These are phyloP conservation scores for Minunthozetes semirufus DNA, from an alignment of 2,888 invertebrate genomes.

Conservation along the genomic window DNA sequence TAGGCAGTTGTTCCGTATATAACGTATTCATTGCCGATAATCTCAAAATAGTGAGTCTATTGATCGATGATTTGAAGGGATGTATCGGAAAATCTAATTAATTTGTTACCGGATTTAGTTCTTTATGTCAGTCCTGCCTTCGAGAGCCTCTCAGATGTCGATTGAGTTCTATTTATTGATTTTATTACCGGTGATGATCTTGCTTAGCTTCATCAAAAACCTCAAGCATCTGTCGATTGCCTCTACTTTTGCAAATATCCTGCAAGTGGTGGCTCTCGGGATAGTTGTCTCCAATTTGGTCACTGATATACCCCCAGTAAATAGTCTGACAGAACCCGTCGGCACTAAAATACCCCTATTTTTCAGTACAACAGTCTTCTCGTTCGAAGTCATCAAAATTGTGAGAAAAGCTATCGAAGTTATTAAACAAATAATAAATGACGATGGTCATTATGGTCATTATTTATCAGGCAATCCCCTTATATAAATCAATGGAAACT, in stretches of 20 bases:
- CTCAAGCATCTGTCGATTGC: conserved; percentile 72
- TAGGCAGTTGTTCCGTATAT: conserved; percentile 93
- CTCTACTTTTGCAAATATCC: conserved; percentile 71
- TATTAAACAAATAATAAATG: no score
- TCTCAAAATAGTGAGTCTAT: conserved; percentile 59
- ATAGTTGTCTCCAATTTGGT: conserved; percentile 77
- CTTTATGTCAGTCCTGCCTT: not conserved
- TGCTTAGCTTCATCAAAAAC: conserved; percentile 52
- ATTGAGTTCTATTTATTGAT: conserved; percentile 21
- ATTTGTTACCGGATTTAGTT: not conserved
- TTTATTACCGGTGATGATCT: conserved; percentile 28
- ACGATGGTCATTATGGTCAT: no score
- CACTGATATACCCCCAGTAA: conserved; percentile 62
- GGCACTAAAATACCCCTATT: conserved; percentile 65
- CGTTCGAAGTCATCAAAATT: conserved; percentile 77
- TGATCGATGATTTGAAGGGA: no score
- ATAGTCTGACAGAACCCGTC: conserved; percentile 55
- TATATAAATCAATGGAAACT: conserved; percentile 31
- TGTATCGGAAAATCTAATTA: no score
- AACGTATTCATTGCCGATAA: conserved; percentile 84
- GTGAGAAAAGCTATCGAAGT: conserved; percentile 44
- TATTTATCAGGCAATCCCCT: conserved; percentile 35
- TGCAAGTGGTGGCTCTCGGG: conserved; percentile 68
- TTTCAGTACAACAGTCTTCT: conserved; percentile 89
- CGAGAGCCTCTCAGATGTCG: not conserved